Conservation (phyloP, 1,140 invertebrate genomes). For the Macrosteles quadrilineatus region DNA sequence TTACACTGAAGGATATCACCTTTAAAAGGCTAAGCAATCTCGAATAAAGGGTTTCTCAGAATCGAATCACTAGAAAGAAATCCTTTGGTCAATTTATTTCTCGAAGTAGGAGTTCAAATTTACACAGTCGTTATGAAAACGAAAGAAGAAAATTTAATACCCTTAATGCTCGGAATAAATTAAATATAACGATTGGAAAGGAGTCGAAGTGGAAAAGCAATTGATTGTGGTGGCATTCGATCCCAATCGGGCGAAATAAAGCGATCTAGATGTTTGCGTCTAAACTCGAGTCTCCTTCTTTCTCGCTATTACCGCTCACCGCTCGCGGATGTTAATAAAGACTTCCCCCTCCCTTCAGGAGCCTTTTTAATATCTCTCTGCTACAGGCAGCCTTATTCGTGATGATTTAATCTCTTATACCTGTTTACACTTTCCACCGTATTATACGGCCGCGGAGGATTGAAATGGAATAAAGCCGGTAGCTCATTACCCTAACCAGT, state of each 20-base stretch:
- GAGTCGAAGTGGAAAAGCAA: background rate
- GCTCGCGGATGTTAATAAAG: slow-evolving; percentile 15
- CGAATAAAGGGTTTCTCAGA: too few relatives aligned
- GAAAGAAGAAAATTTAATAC: slow-evolving; percentile 12
- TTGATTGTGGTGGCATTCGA: slow-evolving; percentile 24
- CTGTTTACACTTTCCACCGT: slow-evolving; percentile 17
- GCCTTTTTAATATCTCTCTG: slow-evolving; percentile 11
- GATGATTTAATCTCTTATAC: slow-evolving; percentile 18
- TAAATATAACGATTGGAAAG: slow-evolving; percentile 19
- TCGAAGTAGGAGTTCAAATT: slow-evolving; percentile 5
- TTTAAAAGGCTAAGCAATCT: too few relatives aligned
- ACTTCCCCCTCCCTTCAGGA: too few relatives aligned
- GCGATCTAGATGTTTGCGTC: slow-evolving; percentile 6
- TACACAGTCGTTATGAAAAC: slow-evolving; percentile 3
- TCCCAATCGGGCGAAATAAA: slow-evolving; percentile 13
- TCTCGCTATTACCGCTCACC: too few relatives aligned
- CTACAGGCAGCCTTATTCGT: slow-evolving; percentile 8
- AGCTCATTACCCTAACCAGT: too few relatives aligned
- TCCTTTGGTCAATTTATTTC: background rate
- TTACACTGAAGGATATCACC: too few relatives aligned
- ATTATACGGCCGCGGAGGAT: background rate
- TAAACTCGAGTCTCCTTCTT: too few relatives aligned
- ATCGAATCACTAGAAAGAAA: background rate
- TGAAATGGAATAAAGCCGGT: too few relatives aligned
- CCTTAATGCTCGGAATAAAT: slow-evolving; percentile 19